These are phyloP conservation scores for Mormoops blainvillei DNA, from an alignment of 2,113 vertebrate genomes.

Conservation along the genomic window DNA sequence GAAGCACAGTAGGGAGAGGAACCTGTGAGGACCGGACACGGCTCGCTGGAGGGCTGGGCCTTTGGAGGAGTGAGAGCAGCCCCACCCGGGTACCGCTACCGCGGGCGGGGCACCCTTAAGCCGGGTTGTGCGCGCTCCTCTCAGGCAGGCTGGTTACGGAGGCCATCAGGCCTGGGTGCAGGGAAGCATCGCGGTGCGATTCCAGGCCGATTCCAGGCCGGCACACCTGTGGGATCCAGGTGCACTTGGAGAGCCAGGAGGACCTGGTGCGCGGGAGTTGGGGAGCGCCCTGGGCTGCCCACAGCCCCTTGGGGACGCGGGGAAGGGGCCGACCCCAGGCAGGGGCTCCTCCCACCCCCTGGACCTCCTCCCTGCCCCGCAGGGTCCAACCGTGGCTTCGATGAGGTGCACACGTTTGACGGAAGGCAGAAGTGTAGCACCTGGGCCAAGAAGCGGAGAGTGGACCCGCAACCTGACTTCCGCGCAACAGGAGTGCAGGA, in stretches of 20 bases:
- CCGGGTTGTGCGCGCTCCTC: accelerated
- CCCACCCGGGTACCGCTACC: accelerated
- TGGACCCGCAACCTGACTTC: conserved; percentile 73
- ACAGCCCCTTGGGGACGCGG: conserved; percentile 23
- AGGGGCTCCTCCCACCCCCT: conserved; percentile 66
- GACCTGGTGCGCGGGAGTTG: neutral
- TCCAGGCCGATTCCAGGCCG: accelerated
- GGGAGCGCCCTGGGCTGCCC: neutral
- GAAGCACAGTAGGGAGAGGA: neutral
- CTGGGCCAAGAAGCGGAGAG: neutral
- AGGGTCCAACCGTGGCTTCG: conserved; percentile 81
- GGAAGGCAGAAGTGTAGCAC: conserved; percentile 66
- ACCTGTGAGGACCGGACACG: neutral
- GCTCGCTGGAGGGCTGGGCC: neutral
- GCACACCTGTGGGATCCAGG: accelerated
- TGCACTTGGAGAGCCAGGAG: neutral
- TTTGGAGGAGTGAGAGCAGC: neutral
- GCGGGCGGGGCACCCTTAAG: accelerated
- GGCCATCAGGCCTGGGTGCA: neutral
- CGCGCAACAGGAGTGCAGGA: conserved; percentile 82
- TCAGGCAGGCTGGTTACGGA: accelerated
- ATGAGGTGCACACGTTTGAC: conserved; percentile 91
- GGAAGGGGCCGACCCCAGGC: neutral
- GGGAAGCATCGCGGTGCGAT: neutral
- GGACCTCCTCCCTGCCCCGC: conserved; percentile 45